Conservation (phyloP, 2,888 invertebrate genomes). For the Anarsia innoxiella region DNA sequence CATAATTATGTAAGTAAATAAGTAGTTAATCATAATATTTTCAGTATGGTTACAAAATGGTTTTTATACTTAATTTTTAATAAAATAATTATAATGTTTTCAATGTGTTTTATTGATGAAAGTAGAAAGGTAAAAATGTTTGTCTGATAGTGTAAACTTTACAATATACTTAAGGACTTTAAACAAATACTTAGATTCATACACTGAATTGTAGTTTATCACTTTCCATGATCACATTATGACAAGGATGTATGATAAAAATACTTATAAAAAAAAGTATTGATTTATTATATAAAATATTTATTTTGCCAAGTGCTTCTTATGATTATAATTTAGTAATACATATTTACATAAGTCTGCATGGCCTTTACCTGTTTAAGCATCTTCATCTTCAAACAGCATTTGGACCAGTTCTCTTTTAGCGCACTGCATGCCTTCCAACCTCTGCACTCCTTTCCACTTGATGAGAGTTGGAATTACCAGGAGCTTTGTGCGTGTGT, state of each 20-base stretch:
- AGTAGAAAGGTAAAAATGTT: too few species aligned
- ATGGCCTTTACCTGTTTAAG: neutral
- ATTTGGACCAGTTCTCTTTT: slow-evolving; percentile 84
- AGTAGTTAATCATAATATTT: too few species aligned
- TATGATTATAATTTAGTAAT: neutral
- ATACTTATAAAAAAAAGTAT: neutral
- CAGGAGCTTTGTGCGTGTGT: slow-evolving; percentile 80
- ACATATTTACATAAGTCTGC: neutral
- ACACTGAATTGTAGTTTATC: too few species aligned
- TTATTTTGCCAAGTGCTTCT: neutral
- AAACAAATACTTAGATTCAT: too few species aligned
- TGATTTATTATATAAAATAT: neutral
- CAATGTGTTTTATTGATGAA: neutral
- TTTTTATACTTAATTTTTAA: neutral
- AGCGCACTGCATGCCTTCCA: slow-evolving; percentile 86
- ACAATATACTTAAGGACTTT: too few species aligned
- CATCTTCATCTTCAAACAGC: slow-evolving; percentile 84
- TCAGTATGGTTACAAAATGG: too few species aligned
- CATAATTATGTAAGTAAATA: too few species aligned
- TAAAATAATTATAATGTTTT: neutral
- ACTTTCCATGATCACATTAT: too few species aligned
- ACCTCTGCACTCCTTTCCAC: slow-evolving; percentile 85
- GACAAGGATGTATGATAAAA: too few species aligned
- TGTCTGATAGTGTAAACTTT: too few species aligned
- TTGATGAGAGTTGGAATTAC: slow-evolving; percentile 88